Evolutionary conservation across 2,797 vertebrate species (phyloP).

Genomic region (Sandelia bainsii): DNA sequence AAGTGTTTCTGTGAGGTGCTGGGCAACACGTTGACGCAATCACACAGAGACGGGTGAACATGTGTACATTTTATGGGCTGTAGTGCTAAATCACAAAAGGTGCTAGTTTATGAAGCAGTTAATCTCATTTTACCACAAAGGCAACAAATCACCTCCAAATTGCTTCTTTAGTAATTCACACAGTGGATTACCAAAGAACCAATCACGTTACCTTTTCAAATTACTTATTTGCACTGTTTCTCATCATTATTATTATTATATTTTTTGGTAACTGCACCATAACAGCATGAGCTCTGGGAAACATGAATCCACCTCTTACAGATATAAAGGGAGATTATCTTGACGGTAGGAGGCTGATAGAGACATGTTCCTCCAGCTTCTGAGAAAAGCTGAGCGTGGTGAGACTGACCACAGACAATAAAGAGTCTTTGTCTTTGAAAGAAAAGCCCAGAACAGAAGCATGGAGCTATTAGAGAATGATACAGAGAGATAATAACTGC

Average conservation of each 20-base stretch:
- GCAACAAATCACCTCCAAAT: constrained; percentile 11
- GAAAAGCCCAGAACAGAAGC: constrained; percentile 9
- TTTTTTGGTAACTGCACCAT: constrained; percentile 7
- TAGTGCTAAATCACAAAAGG: constrained; percentile 51
- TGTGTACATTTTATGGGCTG: constrained; percentile 19
- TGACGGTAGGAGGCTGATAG: constrained; percentile 38
- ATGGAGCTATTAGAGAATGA: neutral
- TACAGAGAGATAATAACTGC: constrained; percentile 12
- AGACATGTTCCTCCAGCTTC: constrained; percentile 19
- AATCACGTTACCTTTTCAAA: constrained; percentile 6
- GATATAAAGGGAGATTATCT: constrained; percentile 59
- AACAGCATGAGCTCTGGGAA: constrained; percentile 51
- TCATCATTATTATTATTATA: neutral
- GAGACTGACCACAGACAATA: constrained; percentile 12
- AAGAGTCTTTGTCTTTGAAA: constrained; percentile 21
- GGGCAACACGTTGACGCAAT: constrained; percentile 30
- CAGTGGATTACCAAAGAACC: constrained; percentile 57
- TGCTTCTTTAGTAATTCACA: neutral
- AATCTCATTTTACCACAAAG: neutral
- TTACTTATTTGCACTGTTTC: constrained; percentile 5
- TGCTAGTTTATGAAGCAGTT: constrained; percentile 57
- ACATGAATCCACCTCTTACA: constrained; percentile 61
- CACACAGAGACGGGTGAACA: constrained; percentile 28
- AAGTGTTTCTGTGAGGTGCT: constrained; percentile 69
- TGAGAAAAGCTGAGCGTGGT: neutral